Evolutionary conservation across 2,797 vertebrate species (phyloP).

Genomic region (Miichthys miiuy): DNA sequence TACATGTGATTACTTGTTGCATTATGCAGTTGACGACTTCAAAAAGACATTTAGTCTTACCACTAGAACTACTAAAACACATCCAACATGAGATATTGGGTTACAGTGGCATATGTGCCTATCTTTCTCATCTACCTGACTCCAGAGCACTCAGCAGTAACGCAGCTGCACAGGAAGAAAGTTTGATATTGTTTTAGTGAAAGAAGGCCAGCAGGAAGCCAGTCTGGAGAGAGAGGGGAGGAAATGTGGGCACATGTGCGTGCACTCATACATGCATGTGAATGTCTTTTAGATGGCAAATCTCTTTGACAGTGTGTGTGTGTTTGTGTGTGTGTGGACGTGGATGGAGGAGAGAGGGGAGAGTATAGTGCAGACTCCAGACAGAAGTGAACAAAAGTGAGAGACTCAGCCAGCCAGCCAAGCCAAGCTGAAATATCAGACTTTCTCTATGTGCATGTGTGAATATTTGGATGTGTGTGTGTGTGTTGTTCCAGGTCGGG

Average conservation of each 20-base stretch:
- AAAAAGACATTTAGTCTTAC: no score
- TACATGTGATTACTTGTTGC: no score
- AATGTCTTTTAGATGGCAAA: conserved; percentile 22
- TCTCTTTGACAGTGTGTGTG: conserved; percentile 17
- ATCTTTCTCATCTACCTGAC: neutral
- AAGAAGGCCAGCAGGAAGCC: conserved; percentile 40
- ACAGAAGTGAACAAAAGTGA: conserved; percentile 47
- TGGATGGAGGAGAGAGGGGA: conserved; percentile 23
- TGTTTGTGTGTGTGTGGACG: conserved; percentile 30
- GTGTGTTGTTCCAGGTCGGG: conserved; percentile 42
- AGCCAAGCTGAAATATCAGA: conserved; percentile 47
- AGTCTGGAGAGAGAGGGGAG: conserved; percentile 35
- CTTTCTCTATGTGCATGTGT: conserved; percentile 25
- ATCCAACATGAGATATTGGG: neutral
- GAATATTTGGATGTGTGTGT: conserved; percentile 25
- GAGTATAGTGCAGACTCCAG: conserved; percentile 34
- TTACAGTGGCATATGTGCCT: neutral
- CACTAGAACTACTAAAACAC: neutral
- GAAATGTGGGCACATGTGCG: conserved; percentile 10
- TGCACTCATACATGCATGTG: conserved; percentile 12
- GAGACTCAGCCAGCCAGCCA: neutral
- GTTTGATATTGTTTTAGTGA: conserved; percentile 36
- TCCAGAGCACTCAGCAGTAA: neutral
- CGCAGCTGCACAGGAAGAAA: conserved; percentile 8
- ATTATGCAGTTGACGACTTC: no score